A percentile compares a stretch with the other conserved stretches of the same genome.
Evolutionary conservation across 2,113 vertebrate species (phyloP).

Genomic region (Trachemys scripta): DNA sequence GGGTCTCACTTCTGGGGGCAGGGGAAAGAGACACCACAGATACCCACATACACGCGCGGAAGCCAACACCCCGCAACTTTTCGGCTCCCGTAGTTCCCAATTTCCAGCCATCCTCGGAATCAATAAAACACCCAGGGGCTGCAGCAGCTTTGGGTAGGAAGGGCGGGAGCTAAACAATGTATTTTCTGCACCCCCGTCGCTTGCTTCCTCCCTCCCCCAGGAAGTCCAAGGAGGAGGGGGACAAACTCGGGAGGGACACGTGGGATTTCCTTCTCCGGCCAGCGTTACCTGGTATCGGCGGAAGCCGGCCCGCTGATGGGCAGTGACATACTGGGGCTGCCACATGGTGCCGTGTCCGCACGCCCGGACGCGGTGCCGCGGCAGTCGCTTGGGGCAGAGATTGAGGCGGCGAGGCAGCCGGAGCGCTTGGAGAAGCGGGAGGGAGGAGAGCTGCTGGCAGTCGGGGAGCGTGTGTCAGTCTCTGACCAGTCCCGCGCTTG

Average conservation of each 20-base stretch:
- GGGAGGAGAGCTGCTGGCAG: not conserved
- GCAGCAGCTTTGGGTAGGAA: not conserved
- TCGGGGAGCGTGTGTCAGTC: not conserved
- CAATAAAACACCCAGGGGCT: too few relatives aligned
- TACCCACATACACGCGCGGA: too few relatives aligned
- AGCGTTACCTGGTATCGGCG: slow-evolving; percentile 74
- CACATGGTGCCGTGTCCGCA: slow-evolving; percentile 53
- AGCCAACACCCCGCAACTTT: not conserved
- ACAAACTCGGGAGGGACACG: too few relatives aligned
- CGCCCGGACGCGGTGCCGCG: not conserved
- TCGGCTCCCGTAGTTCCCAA: too few relatives aligned
- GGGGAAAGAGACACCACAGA: not conserved
- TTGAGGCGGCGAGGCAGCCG: not conserved
- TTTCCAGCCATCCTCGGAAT: too few relatives aligned
- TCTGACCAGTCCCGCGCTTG: not conserved
- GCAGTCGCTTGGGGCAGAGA: not conserved
- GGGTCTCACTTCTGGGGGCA: too few relatives aligned
- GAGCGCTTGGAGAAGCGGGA: not conserved
- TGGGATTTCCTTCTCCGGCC: too few relatives aligned
- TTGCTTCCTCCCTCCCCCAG: not conserved
- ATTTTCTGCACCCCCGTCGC: too few relatives aligned
- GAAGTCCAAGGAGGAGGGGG: not conserved
- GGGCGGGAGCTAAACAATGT: too few relatives aligned
- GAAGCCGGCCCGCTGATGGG: slow-evolving; percentile 74
- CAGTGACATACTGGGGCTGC: slow-evolving; percentile 62